These are phyloP conservation scores for Melanargia galathea DNA, from an alignment of 2,888 invertebrate genomes.

Conservation along the genomic window DNA sequence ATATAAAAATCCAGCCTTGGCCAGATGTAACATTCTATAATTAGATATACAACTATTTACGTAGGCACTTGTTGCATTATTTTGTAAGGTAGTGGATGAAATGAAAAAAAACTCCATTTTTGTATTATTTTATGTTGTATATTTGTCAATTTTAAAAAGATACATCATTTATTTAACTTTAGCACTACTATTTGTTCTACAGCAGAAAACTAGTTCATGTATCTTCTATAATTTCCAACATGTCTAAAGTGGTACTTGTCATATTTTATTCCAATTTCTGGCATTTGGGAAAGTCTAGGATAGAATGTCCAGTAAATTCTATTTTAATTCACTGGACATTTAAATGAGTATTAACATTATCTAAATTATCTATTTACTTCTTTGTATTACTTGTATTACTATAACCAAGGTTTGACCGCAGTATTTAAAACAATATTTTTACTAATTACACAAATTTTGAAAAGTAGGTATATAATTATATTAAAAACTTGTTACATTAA, in stretches of 20 bases:
- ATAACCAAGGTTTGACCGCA: constrained; percentile 36
- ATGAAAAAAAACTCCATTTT: constrained; percentile 26
- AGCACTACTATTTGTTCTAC: constrained; percentile 69
- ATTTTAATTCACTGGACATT: constrained; percentile 35
- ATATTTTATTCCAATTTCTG: constrained; percentile 9
- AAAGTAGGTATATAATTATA: constrained; percentile 30
- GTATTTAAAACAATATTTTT: constrained; percentile 28
- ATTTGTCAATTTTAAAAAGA: constrained; percentile 73
- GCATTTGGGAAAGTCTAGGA: constrained; percentile 18
- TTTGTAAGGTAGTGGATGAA: not conserved
- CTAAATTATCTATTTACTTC: constrained; percentile 39
- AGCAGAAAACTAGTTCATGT: constrained; percentile 56
- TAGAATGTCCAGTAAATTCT: constrained; percentile 26
- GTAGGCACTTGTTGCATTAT: not conserved
- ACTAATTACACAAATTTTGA: constrained; percentile 37
- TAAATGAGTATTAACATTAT: constrained; percentile 37
- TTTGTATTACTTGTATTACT: constrained; percentile 26
- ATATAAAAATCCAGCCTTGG: too few relatives aligned
- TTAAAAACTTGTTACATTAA: constrained; percentile 35
- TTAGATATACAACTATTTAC: too few relatives aligned
- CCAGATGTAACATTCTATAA: too few relatives aligned
- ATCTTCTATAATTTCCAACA: constrained; percentile 50
- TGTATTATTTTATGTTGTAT: constrained; percentile 53
- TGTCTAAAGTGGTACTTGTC: constrained; percentile 43
- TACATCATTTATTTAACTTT: constrained; percentile 63